Conservation (phyloP, 1,140 invertebrate species). For the Panagrolaimus sp. region DNA sequence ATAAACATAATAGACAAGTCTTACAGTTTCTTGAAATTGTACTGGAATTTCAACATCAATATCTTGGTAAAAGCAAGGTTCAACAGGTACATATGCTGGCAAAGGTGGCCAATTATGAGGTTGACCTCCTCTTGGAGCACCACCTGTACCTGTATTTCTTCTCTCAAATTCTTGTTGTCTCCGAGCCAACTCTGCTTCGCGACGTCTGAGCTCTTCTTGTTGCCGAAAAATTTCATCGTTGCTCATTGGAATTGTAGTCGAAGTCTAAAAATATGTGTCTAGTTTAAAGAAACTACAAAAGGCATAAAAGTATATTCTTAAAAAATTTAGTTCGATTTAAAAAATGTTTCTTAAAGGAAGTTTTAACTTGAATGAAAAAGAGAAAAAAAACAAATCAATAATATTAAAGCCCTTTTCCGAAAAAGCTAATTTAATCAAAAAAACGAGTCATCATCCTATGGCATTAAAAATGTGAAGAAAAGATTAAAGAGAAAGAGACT, state of each 20-base stretch:
- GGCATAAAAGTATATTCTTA: no score
- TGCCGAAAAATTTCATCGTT: slow-evolving; percentile 56
- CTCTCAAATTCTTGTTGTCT: slow-evolving; percentile 56
- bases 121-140: slow-evolving; percentile 24
- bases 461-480: slow-evolving; percentile 18
- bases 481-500: slow-evolving; percentile 17
- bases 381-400: slow-evolving; percentile 7
- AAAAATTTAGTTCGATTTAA: no score
- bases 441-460: slow-evolving; percentile 13
- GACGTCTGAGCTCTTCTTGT: slow-evolving; percentile 54
- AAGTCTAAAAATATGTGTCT: slow-evolving; percentile 21
- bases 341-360: no score
- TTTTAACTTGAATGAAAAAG: background rate
- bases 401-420: background rate
- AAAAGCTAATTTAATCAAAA: background rate
- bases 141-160: slow-evolving; percentile 23
- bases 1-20: slow-evolving; percentile 90
- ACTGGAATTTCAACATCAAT: slow-evolving; percentile 97
- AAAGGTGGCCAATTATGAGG: slow-evolving; percentile 97
- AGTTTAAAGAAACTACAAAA: background rate
- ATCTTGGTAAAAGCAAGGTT: slow-evolving; percentile 98
- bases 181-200: slow-evolving; percentile 54
- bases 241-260: slow-evolving; percentile 21
- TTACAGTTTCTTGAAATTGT: slow-evolving; percentile 91
- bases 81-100: slow-evolving; percentile 78